Evolutionary conservation across 2,888 invertebrate genomes (phyloP), one percentile per base, ranked within the genome.

Genomic region (Hirtodrosophila alboralis): DNA sequence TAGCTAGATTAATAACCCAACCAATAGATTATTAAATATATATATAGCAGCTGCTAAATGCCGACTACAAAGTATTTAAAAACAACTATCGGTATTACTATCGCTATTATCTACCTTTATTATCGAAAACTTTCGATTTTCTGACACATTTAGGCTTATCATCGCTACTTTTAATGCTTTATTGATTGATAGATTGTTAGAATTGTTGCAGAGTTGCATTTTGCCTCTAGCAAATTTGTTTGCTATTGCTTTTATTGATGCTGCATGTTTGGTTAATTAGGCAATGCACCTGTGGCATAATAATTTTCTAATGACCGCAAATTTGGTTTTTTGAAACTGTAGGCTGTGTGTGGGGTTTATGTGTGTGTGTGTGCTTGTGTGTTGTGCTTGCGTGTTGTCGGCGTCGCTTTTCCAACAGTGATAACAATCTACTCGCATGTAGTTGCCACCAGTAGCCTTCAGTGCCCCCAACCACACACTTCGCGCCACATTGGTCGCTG

Each of bases 371-470:
- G 43, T 41, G 13, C 12, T 31, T n/a, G 13, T 48, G 12, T 43
- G 30, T 43, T 30, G 18, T 36, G 21, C 5, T 27, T 34, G 31
- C 31, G 27, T 44, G 10, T 52, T n/a, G n/a, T n/a, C n/a, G 64
- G 69, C 75, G 72, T 64, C 64, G 58, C 45, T 58, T 70, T 67
- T 65, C 56, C 54, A 57, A 56, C 51, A 54, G 70, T 84, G 79
- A 79, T 84, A 79, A 84, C 71, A 78, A 79, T 79, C 74, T 67
- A 58, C 49, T 54, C 13, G 45, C 49, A 36, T 49, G 56, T 57
- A 23, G 41, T 13, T 64, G 34, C 33, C 45, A 34, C 47, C 36
- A 2, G 18, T 21, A 4, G 5, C 18, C 18, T n/a, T n/a, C n/a
- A n/a, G n/a, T 18, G 2, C 12, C 31, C 21, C 30, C 30, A n/a